phyloP scores from a whole-genome alignment of 2,888 invertebrate genomes.

The Drosophila mimica region DNA sequence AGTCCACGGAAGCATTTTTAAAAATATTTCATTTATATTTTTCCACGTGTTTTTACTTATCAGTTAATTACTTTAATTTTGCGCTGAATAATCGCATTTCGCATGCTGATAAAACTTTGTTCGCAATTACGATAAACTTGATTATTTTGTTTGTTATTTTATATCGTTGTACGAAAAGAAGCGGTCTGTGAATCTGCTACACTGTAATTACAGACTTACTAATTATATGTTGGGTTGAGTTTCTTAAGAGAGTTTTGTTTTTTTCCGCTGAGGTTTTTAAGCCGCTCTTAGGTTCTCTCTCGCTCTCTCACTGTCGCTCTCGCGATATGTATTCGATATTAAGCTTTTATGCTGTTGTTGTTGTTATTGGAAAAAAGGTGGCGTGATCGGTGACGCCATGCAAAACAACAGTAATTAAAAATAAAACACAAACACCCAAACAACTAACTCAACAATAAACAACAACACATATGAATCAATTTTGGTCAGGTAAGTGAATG shows the following conservation, averaged over 20 bases:
- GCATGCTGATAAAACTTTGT: conserved; percentile 50
- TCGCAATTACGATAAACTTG: conserved; percentile 54
- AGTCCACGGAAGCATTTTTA: background rate
- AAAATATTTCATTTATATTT: background rate
- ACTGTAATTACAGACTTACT: conserved; percentile 13
- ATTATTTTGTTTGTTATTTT: background rate
- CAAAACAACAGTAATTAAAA: conserved; percentile 32
- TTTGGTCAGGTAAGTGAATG: conserved; percentile 17
- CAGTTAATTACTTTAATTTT: conserved; percentile 50
- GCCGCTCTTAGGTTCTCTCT: conserved; percentile 40
- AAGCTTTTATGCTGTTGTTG: conserved; percentile 19
- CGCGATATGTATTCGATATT: background rate
- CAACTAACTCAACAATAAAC: conserved; percentile 23
- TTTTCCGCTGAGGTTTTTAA: background rate
- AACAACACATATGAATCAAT: conserved; percentile 29
- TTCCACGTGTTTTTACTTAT: conserved; percentile 39
- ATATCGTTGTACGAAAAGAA: conserved; percentile 30
- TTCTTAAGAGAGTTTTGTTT: conserved; percentile 48
- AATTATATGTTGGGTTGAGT: conserved; percentile 1
- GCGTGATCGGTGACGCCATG: conserved; percentile 74
- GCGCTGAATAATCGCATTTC: conserved; percentile 6
- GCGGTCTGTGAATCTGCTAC: conserved; percentile 13
- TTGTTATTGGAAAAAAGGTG: conserved; percentile 58
- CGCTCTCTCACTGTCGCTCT: background rate
- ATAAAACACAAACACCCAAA: conserved; percentile 2